Base-by-base conservation (phyloP, 2,888 invertebrate genomes). In the Dynastes tityus region DNA sequence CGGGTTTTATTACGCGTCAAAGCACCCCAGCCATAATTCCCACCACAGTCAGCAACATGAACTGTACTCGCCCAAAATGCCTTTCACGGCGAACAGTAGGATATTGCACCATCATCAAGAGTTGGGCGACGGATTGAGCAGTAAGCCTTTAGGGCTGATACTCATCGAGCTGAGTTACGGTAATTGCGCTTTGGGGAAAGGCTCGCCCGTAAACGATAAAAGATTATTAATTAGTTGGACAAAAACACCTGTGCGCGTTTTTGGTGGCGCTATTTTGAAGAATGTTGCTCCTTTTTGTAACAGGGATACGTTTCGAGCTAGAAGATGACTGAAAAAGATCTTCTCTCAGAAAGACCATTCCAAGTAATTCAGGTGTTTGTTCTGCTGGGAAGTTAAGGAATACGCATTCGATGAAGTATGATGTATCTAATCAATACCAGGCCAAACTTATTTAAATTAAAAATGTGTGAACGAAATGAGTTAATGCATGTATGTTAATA, bases 201-300 rank as follows among this genome's bases (percentile, higher is more conserved):
- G 91, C 1, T 89, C 91, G 16, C 91, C 91, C 0, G 84, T 88
- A 63, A 85, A 87, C 71, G 90, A 90, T 1, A 81, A 86, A 11
- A 84, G 86, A 53, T 89, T 92, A 89, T 88, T 92, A 49, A 91
- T 94, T 76, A 91, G 92, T 83, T 94, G 94, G 94, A 91, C 90
- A 58, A 91, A 90, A 82, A 93, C 93, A 2, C 92, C 93, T 0
- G 92, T 94, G 0, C 89, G 91, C 81, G 89, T 94, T 0, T 94
- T 93, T 84, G 94, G 94, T 22, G 94, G 94, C 5, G 93, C 93
- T 2, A 89, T 90, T 83, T 87, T 93, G 27, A 91, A 91, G 84
- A 91, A 89, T 81, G 92, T 92, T 0, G 89, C 90, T 11, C 91
- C 91, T 80, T 88, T 91, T 78, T 94, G 94, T 85, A 91, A 63